Evolutionary conservation across 2,113 vertebrate genomes (phyloP).

Genomic region (Lonchura striata): DNA sequence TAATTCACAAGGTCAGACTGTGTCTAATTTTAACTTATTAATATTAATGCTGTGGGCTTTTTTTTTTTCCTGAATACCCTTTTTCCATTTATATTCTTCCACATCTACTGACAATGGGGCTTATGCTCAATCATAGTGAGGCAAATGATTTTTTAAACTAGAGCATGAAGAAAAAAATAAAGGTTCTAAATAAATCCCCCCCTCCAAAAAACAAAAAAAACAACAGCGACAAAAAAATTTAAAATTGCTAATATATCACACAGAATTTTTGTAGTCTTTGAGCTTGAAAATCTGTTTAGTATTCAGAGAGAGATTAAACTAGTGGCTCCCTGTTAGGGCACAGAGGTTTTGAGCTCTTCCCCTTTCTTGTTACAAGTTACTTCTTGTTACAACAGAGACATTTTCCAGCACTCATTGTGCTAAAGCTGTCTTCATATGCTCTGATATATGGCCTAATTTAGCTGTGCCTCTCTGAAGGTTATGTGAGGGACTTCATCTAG

Average conservation of each 20-base stretch:
- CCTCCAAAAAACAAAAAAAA: not conserved
- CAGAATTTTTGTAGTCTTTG: not conserved
- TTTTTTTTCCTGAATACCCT: not conserved
- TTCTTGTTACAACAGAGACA: not conserved
- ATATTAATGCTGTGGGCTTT: not conserved
- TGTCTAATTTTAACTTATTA: constrained; percentile 49
- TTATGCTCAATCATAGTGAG: not conserved
- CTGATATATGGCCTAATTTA: not conserved
- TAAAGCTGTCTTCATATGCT: not conserved
- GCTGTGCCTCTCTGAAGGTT: not conserved
- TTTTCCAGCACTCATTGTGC: not conserved
- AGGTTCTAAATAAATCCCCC: not conserved
- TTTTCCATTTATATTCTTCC: not conserved
- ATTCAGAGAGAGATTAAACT: not conserved
- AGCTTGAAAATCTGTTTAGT: not conserved
- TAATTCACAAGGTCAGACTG: constrained; percentile 12
- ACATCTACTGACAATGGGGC: not conserved
- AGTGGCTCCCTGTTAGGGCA: not conserved
- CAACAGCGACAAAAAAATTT: not conserved
- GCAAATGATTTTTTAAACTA: not conserved
- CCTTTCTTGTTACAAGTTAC: not conserved
- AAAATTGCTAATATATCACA: not conserved
- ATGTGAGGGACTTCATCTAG: not conserved
- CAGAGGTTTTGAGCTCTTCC: not conserved
- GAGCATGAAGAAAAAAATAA: not conserved